Evolutionary conservation across 2,113 vertebrate species (phyloP).

Genomic region (Ranitomeya variabilis): DNA sequence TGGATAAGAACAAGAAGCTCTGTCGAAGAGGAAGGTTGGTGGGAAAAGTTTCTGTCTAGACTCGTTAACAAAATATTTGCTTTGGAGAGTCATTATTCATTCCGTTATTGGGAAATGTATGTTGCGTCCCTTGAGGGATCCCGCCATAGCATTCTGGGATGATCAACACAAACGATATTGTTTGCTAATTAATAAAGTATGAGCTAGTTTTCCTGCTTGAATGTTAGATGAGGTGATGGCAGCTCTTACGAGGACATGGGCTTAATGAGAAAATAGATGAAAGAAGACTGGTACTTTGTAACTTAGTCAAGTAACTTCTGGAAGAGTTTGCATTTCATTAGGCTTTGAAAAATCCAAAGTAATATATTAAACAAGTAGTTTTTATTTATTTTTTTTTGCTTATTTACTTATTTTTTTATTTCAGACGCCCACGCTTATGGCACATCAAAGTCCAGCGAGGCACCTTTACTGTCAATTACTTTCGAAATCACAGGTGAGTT

Average conservation of each 20-base stretch:
- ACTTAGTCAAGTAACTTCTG: neutral
- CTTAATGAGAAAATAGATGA: constrained; percentile 2
- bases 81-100: neutral
- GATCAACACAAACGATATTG: constrained; percentile 9
- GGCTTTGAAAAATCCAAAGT: neutral
- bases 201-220: neutral
- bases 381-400: constrained; percentile 58
- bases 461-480: constrained; percentile 85
- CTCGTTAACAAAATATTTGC: neutral
- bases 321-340: neutral
- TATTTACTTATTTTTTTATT: constrained; percentile 78
- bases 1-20: neutral
- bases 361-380: constrained; percentile 60
- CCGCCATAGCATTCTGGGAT: neutral
- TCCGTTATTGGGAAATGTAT: neutral
- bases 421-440: constrained; percentile 84
- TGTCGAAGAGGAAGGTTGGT: neutral
- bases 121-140: neutral
- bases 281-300: neutral
- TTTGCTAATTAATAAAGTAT: constrained; percentile 7
- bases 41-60: neutral
- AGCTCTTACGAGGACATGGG: neutral
- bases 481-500: constrained; percentile 89
- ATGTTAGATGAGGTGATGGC: neutral
- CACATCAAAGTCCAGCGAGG: constrained; percentile 79